These are phyloP conservation scores for Agrenia bidenticulata DNA, from an alignment of 2,888 invertebrate species.

Conservation along the genomic window DNA sequence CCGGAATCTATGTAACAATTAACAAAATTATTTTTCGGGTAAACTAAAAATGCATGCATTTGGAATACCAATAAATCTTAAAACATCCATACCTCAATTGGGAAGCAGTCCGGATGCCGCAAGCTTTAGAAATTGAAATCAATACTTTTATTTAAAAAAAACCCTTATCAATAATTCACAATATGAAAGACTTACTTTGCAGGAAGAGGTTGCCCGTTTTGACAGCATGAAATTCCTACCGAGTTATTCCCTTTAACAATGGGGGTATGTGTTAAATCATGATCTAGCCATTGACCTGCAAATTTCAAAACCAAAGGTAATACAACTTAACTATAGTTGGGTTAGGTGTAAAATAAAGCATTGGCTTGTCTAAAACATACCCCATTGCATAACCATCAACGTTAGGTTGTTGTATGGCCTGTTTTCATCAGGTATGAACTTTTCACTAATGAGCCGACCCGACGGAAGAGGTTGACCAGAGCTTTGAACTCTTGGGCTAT, in stretches of 20 bases:
- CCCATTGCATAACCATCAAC: slow-evolving; percentile 53
- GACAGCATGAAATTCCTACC: slow-evolving; percentile 57
- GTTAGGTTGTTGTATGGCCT: slow-evolving; percentile 51
- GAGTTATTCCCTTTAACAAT: slow-evolving; percentile 52
- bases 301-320: no score
- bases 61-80: background rate
- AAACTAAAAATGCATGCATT: background rate
- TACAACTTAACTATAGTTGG: no score
- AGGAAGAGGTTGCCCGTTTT: slow-evolving; percentile 54
- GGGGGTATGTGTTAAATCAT: slow-evolving; percentile 51
- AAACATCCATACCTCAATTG: slow-evolving; percentile 49
- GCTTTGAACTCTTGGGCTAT: slow-evolving; percentile 44
- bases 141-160: background rate
- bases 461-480: slow-evolving; percentile 57
- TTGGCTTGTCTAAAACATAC: slow-evolving; percentile 20
- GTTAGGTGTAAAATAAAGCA: background rate
- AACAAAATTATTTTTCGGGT: slow-evolving; percentile 53
- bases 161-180: background rate
- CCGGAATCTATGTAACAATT: slow-evolving; percentile 56
- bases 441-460: slow-evolving; percentile 54
- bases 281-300: slow-evolving; percentile 51
- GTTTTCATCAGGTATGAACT: slow-evolving; percentile 54
- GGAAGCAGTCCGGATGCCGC: slow-evolving; percentile 56
- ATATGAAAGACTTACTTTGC: slow-evolving; percentile 6
- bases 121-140: slow-evolving; percentile 20